Base-by-base conservation (phyloP, 1,140 invertebrate genomes). In the Aphis craccivora region DNA sequence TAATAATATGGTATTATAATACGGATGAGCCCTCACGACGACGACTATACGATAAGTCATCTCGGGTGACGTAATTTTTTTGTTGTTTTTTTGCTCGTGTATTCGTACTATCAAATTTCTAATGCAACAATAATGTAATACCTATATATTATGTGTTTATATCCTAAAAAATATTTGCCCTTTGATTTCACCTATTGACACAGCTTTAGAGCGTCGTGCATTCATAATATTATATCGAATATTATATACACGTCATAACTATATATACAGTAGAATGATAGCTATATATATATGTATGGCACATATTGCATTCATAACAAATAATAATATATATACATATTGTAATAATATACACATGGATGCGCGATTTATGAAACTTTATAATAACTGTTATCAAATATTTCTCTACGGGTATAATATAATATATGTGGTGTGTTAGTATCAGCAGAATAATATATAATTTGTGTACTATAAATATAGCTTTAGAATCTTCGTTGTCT, bases 161-260 rank as follows among this genome's bases (percentile, higher is more conserved):
- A n/a, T 87, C 43, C 43, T n/a, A 40, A 40, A 40, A 30, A 35
- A 45, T 45, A 87, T 87, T 87, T 87, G 84, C 43, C 84, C 30
- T 87, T 87, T 87, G 43, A n/a, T 87, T 87, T 87, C 84, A 87
- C 84, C 84, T 87, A 87, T 87, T 45, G 84, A 87, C 84, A 25
- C 83, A 14, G 83, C 40, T 43, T 7, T 35, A 37, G 35, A 40
- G 37, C 37, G 22, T 40, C 40, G 25, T 35, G 4, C 23, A 43
- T 83, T 35, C 76, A 35, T 37, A 76, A 8, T 67, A n/a, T n/a
- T 76, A n/a, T n/a, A 76, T 76, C 30, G 60, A 67, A 67, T n/a
- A 67, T n/a, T 18, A 76, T 18, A 76, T n/a, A n/a, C 60, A 14
- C 3, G 60, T n/a, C n/a, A 76, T 76, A 67, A 9, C 60, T 67